Percentiles rank a stretch among this genome's conserved stretches.
These are phyloP conservation scores for Trogon surrucura DNA, from an alignment of 2,113 vertebrate genomes.

Conservation along the genomic window DNA sequence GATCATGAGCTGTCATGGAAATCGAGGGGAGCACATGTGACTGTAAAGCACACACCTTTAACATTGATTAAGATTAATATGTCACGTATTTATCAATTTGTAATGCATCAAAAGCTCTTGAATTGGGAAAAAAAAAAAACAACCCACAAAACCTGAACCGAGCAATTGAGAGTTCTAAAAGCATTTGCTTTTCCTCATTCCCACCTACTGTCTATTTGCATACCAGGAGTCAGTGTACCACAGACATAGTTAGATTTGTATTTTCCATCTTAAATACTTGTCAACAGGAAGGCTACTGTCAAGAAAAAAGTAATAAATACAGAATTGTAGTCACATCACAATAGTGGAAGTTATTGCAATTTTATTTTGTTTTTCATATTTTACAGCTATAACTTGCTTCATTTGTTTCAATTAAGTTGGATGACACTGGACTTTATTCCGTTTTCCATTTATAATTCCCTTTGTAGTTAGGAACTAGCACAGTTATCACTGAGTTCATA, in stretches of 20 bases:
- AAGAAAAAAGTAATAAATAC: neutral
- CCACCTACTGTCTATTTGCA: neutral
- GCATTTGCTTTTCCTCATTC: neutral
- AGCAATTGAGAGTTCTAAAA: neutral
- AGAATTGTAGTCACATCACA: neutral
- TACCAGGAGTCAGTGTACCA: neutral
- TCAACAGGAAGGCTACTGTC: neutral
- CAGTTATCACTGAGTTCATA: neutral
- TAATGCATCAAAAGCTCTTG: neutral
- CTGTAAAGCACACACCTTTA: neutral
- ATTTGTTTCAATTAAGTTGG: neutral
- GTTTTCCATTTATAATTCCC: neutral
- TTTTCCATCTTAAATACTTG: neutral
- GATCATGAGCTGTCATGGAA: conserved; percentile 29
- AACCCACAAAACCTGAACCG: neutral
- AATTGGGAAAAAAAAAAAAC: neutral
- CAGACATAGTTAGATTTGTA: neutral
- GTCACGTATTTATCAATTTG: neutral
- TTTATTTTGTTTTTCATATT: neutral
- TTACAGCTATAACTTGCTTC: neutral
- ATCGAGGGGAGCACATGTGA: neutral
- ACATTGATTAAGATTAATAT: neutral
- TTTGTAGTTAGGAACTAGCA: neutral
- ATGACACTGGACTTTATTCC: neutral
- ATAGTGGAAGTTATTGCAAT: neutral